Evolutionary conservation across 2,113 vertebrate genomes (phyloP), one percentile per base, ranked within the genome.

Genomic region (Callocephalon fimbriatum): DNA sequence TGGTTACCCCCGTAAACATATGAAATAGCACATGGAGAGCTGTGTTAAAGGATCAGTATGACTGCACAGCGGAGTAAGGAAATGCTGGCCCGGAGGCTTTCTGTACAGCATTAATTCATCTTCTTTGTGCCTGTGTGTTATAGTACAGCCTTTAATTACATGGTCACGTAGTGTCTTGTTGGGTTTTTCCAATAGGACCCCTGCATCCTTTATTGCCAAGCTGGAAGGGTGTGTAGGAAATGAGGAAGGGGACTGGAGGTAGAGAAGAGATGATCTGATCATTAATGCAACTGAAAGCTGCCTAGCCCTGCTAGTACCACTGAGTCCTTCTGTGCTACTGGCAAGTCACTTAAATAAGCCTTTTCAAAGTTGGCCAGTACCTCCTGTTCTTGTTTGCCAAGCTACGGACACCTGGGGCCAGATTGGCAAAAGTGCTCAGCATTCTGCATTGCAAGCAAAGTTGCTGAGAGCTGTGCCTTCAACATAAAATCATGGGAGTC

Each of bases 321-420:
- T 77, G 88, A 82, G 56, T 44, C 63, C 89, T 94, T 95, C 67
- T 88, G 70, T 95, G 45, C 62, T 93, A 78, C 78, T 95, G 94
- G 95, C 93, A 96, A 94, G 61, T 50, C 74, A 73, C 85, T 93
- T 90, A 94, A 96, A 90, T 72, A 87, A 92, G 74, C 88, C 67
- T 83, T 96, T 96, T 93, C 85, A 83, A 53, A 73, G 53, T 80
- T 96, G 96, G 95, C 92, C 63, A 83, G 50, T 67, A 66, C 10
- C 26, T 92, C 90, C 75, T 22, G 1, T 86, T 90, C 54, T 88
- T 88, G 6, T 78, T 96, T 95, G 92, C 92, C 96, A 96, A 76
- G 68, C 90, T 54, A 37, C 0, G 19, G 96, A 91, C 82, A 81
- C 88, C 83, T 91, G 78, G 79, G 79, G 95, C 88, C 88, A 78